Evolutionary conservation across 2,888 invertebrate species (phyloP), one percentile per base, ranked within the genome.

Genomic region (Ditula angustiorana): DNA sequence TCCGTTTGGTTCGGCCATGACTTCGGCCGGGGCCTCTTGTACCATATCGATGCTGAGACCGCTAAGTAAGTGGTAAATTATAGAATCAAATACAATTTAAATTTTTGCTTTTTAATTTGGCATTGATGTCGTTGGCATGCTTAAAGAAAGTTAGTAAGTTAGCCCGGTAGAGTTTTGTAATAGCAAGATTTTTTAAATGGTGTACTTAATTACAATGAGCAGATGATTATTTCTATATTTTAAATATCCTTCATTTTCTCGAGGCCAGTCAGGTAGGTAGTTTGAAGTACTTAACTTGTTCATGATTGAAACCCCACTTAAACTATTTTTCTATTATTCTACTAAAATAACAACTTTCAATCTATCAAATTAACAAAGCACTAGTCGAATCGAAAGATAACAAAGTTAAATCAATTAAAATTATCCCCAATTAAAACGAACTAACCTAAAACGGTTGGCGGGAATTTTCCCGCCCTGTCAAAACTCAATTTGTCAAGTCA

Each of bases 401-500:
- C 80, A 82, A 70, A 61, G 65, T 61, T 55, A 71, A 76, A 78
- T 74, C 74, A 77, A 82, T 81, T 78, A 67, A 78, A 82, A 82
- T 81, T 77, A 78, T 72, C 75, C 67, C 74, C 76, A 81, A 83
- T 84, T 83, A 83, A 76, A 74, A 72, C 72, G 69, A 67, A 70
- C 74, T 74, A 76, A 78, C 74, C 79, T 80, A 81, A 85, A 86
- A 83, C 78, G 77, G 67, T 80, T 77, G 79, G 80, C 81, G 80
- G 79, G 69, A 82, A 82, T 79, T 83, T 83, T 87, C 83, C 83
- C 87, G 86, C 88, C 80, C 85, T 88, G 91, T 91, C 91, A 90
- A 89, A 92, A 92, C 88, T 87, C 88, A 92, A 92, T 92, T 92
- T 92, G 90, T 90, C 87, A 88, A 88, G 79, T 85, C 88, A 92